Percentiles rank a stretch among this genome's conserved stretches.
Conservation (phyloP, 2,797 vertebrate genomes). For the Jordanella pulchra region DNA sequence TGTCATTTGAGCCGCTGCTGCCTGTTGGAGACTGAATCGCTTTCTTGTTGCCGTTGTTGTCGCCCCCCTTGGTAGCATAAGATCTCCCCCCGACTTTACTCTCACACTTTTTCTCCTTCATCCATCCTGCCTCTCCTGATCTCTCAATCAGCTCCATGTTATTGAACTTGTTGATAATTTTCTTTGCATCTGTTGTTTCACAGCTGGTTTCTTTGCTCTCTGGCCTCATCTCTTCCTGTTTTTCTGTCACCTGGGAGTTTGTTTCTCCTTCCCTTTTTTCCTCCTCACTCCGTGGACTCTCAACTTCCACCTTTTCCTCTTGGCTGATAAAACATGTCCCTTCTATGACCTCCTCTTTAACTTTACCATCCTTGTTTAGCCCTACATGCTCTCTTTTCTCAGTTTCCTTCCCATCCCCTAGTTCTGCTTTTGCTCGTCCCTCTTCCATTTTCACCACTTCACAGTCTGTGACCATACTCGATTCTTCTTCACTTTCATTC, state of each 20-base stretch:
- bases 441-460: conserved; percentile 74
- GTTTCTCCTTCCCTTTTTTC: conserved; percentile 24
- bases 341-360: conserved; percentile 16
- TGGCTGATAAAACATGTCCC: not conserved
- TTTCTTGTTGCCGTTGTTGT: conserved; percentile 43
- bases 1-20: conserved; percentile 79
- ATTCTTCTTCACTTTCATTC: conserved; percentile 21
- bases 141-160: conserved; percentile 55
- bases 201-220: conserved; percentile 1
- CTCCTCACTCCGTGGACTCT: conserved; percentile 7
- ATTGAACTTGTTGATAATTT: conserved; percentile 28
- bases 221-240: conserved; percentile 7
- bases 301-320: conserved; percentile 17
- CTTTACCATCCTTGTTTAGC: conserved; percentile 17
- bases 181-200: conserved; percentile 28
- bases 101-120: conserved; percentile 41
- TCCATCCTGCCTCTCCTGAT: conserved; percentile 34
- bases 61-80: conserved; percentile 25
- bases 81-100: conserved; percentile 30
- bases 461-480: conserved; percentile 30
- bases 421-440: conserved; percentile 46
- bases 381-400: conserved; percentile 38
- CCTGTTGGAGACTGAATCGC: conserved; percentile 68
- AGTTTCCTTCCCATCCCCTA: not conserved
- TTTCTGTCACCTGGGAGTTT: conserved; percentile 3